These are phyloP conservation scores for Anadara kagoshimensis DNA, from an alignment of 1,140 invertebrate genomes.

Conservation along the genomic window DNA sequence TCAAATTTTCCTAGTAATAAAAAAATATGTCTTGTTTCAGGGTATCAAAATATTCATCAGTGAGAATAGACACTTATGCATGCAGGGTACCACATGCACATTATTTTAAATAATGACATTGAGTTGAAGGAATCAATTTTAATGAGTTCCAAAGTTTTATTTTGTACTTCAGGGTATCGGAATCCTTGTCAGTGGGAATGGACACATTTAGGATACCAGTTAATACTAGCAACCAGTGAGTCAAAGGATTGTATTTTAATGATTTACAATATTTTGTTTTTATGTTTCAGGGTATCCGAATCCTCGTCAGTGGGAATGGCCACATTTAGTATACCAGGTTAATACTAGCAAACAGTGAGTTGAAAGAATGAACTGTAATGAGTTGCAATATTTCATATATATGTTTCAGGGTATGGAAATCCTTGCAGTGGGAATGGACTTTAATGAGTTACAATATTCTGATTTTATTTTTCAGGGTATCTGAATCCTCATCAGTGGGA, in stretches of 20 bases:
- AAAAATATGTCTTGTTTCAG: no score
- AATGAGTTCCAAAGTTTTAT: slow-evolving; percentile 87
- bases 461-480: slow-evolving; percentile 77
- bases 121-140: slow-evolving; percentile 46
- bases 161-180: no score
- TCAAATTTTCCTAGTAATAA: no score
- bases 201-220: no score
- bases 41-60: slow-evolving; percentile 1
- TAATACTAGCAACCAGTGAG: no score
- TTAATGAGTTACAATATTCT: slow-evolving; percentile 86
- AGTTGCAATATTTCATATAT: slow-evolving; percentile 83
- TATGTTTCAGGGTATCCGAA: neutral
- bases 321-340: slow-evolving; percentile 22
- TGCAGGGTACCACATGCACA: no score
- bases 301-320: slow-evolving; percentile 35
- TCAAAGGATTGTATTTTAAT: no score
- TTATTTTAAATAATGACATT: no score
- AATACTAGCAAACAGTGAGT: neutral
- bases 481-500: slow-evolving; percentile 23
- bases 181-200: no score
- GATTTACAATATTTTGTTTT: no score
- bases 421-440: slow-evolving; percentile 37
- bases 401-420: neutral
- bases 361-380: slow-evolving; percentile 56
- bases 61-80: slow-evolving; percentile 37